Conservation (phyloP, 2,113 vertebrate genomes). For the Hyaena hyaena region DNA sequence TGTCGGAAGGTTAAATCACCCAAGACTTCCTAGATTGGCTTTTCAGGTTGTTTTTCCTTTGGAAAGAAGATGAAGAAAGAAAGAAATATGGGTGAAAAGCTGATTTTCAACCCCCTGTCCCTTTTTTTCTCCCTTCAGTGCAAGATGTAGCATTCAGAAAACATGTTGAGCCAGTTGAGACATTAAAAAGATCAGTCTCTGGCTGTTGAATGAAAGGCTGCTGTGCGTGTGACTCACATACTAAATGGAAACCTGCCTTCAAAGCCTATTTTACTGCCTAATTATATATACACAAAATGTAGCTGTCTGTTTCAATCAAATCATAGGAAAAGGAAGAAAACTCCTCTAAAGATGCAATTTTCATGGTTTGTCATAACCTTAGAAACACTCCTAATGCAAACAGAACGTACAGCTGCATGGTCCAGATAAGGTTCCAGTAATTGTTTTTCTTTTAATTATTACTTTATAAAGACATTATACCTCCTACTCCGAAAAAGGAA, state of each 20-base stretch:
- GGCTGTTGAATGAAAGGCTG: slow-evolving; percentile 89
- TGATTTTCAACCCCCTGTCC: not conserved
- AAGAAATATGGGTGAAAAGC: slow-evolving; percentile 80
- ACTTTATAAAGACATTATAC: slow-evolving; percentile 90
- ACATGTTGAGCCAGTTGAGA: slow-evolving; percentile 88
- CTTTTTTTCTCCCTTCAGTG: not conserved
- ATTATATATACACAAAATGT: slow-evolving; percentile 94
- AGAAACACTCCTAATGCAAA: slow-evolving; percentile 84
- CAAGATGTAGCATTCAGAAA: slow-evolving; percentile 87
- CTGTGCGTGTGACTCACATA: slow-evolving; percentile 90
- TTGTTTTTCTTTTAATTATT: slow-evolving; percentile 90
- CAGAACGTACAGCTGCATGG: slow-evolving; percentile 85
- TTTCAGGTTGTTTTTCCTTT: slow-evolving; percentile 85
- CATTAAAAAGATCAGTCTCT: slow-evolving; percentile 91
- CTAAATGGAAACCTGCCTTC: slow-evolving; percentile 90
- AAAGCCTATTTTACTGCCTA: slow-evolving; percentile 91
- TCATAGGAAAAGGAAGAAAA: slow-evolving; percentile 90
- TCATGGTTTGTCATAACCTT: slow-evolving; percentile 89
- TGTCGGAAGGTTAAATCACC: slow-evolving; percentile 85
- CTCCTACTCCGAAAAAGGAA: slow-evolving; percentile 82
- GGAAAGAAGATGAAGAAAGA: slow-evolving; percentile 73
- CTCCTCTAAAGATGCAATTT: slow-evolving; percentile 90
- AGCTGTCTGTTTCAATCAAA: slow-evolving; percentile 92
- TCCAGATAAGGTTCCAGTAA: slow-evolving; percentile 87
- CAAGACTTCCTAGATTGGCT: slow-evolving; percentile 83